These are phyloP conservation scores for Boulengeromyrus knoepffleri DNA, from an alignment of 2,113 vertebrate genomes.

Conservation along the genomic window DNA sequence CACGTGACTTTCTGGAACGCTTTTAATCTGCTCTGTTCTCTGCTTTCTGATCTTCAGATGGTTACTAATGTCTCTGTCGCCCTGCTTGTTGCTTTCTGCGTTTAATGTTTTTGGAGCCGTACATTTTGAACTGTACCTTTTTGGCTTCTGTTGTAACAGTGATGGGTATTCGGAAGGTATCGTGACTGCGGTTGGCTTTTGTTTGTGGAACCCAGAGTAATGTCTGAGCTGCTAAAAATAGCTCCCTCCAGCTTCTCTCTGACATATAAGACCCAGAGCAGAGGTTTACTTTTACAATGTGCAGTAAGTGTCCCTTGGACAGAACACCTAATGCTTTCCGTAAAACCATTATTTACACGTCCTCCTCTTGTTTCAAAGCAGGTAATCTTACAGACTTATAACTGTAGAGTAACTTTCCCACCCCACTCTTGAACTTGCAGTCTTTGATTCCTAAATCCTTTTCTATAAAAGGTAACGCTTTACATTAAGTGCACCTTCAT, in stretches of 20 bases:
- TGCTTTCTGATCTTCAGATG: background rate
- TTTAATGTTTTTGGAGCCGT: background rate
- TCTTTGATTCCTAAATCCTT: background rate
- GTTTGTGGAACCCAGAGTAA: background rate
- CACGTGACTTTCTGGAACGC: slow-evolving; percentile 12
- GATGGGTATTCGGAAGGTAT: background rate
- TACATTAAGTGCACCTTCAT: background rate
- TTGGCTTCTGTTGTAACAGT: background rate
- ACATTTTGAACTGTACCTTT: background rate
- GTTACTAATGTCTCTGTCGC: background rate
- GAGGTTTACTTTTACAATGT: background rate
- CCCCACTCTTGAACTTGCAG: background rate
- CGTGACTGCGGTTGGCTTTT: background rate
- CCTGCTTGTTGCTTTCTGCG: background rate
- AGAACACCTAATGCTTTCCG: background rate
- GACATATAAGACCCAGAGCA: background rate
- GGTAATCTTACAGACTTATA: background rate
- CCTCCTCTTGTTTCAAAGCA: background rate
- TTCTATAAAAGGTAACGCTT: background rate
- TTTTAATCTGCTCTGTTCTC: slow-evolving; percentile 6
- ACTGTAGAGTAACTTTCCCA: background rate
- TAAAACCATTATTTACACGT: background rate
- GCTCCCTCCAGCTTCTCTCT: background rate
- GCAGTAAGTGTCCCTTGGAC: background rate
- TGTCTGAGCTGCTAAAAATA: background rate